phyloP scores from a whole-genome alignment of 2,797 vertebrate genomes.

The Alca torda region DNA sequence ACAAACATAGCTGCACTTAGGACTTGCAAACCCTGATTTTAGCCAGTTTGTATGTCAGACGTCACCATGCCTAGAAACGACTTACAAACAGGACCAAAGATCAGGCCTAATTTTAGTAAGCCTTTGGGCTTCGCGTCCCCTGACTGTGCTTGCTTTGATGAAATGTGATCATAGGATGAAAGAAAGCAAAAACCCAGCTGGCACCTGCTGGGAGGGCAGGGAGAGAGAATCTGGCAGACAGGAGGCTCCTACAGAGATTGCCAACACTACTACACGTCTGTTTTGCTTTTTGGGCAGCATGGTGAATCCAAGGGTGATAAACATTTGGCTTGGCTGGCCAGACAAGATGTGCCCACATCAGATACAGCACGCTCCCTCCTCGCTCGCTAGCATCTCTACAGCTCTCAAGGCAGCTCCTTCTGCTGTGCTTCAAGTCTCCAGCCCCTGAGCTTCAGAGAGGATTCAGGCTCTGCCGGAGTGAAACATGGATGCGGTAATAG shows the following conservation, averaged over 20 bases:
- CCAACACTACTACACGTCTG: slow-evolving; percentile 53
- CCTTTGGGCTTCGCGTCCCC: not conserved
- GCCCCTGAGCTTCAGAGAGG: not conserved
- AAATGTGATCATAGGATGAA: slow-evolving; percentile 16
- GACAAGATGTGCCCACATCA: not conserved
- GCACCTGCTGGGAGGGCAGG: slow-evolving; percentile 47
- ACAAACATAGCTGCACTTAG: slow-evolving; percentile 43
- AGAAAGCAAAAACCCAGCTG: slow-evolving; percentile 57
- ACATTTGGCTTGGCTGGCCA: slow-evolving; percentile 19
- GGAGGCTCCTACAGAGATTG: slow-evolving; percentile 48
- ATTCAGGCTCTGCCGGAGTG: not conserved
- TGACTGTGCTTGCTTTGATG: slow-evolving; percentile 32
- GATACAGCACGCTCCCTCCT: not conserved
- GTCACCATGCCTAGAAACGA: not conserved
- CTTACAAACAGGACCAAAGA: slow-evolving; percentile 55
- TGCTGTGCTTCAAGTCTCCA: not conserved
- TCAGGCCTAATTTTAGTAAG: slow-evolving; percentile 64
- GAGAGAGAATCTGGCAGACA: slow-evolving; percentile 52
- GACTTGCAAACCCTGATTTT: slow-evolving; percentile 43
- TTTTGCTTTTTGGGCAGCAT: slow-evolving; percentile 23
- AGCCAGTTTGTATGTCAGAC: not conserved
- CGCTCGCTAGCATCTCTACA: not conserved
- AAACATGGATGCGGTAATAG: not conserved
- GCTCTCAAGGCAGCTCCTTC: slow-evolving; percentile 11
- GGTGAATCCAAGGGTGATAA: slow-evolving; percentile 37